Evolutionary conservation across 1,140 invertebrate genomes (phyloP), one percentile per base, ranked within the genome.

Genomic region (Ceratoteleas bidentatus): DNA sequence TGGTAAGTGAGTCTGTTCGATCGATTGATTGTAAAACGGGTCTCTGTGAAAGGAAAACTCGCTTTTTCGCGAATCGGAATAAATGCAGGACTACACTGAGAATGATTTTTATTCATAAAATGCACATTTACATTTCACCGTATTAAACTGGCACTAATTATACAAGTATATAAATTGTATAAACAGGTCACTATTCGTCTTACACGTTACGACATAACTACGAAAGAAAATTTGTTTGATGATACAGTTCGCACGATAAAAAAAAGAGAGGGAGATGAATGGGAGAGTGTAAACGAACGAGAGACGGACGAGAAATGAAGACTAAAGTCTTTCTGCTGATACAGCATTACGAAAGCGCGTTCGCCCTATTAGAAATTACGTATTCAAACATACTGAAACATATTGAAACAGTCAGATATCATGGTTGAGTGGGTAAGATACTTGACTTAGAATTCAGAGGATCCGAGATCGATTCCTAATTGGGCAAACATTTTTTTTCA

Each of bases 101-200:
- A 78, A 70, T 70, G 60, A 33, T 75, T 84, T 81, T 81, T 75
- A 75, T 81, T 81, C 57, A 81, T 75, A 81, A 81, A 81, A 81
- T 81, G 78, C 78, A 81, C 78, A 81, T 81, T 75, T 81, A 81
- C 78, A 81, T 75, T 70, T 75, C 78, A 81, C 78, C 72, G 66
- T 75, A 81, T 75, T 81, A 81, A 76, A 81, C 72, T 80, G 77
- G 78, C 66, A 81, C 78, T 81, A 81, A 81, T 75, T 81, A 81
- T 72, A 81, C 61, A 81, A 81, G 66, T 81, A 81, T 81, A 81
- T 79, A 78, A 79, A 81, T 84, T 66, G 61, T 76, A 79, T 81
- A 82, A 80, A 84, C 84, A 84, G 84, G 84, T 68, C 74, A 81
- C 78, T 81, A 81, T 81, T 81, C 60, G 78, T 81, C 78, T 81